Base-by-base conservation (phyloP, 2,797 vertebrate genomes). In the Meda fulgida region DNA sequence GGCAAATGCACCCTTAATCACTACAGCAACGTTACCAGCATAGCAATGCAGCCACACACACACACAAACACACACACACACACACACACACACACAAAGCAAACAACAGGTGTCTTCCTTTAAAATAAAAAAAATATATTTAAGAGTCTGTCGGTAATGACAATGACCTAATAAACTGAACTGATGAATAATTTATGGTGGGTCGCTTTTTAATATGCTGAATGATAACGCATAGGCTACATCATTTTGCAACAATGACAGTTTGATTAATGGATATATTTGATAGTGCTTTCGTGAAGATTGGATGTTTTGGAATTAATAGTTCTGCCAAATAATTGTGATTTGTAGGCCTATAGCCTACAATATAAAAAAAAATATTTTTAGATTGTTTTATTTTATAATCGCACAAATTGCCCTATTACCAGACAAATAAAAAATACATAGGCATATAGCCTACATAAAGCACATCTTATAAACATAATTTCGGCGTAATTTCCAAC, bases 1-100 rank as follows among this genome's bases (percentile, higher is more conserved):
- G 66, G 55, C 40, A 67, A 84, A 26, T n/a, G 67, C 66, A 70
- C 40, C 14, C 38, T 55, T 72, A 79, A 86, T 86, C 80, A 86
- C 67, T 46, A 86, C 40, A 14, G 85, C 80, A 83, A 72, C 34
- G 18, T 65, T 65, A 40, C 72, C 51, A 48, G 65, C 80, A 82
- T 82, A 86, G 53, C 66, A 83, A 79, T 86, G 67, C 31, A 82
- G 51, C 5, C 26, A 16, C 48, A 43, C 67, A 48, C 31, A 29
- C 70, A n/a, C 40, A 3, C 43, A 1, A 46, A 16, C 26, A 29
- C 46, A 2, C 53, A 26, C 7, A 2, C 48, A 2, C 19, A 7
- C 7, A 7, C 48, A 7, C 38, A 18, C 48, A 31, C 40, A 29
- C 63, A 67, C 78, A 8, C 9, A 46, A 31, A 13, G 2, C 7